Evolutionary conservation across 2,797 vertebrate species (phyloP), one percentile per base, ranked within the genome.

Genomic region (Pogonophryne albipinna): DNA sequence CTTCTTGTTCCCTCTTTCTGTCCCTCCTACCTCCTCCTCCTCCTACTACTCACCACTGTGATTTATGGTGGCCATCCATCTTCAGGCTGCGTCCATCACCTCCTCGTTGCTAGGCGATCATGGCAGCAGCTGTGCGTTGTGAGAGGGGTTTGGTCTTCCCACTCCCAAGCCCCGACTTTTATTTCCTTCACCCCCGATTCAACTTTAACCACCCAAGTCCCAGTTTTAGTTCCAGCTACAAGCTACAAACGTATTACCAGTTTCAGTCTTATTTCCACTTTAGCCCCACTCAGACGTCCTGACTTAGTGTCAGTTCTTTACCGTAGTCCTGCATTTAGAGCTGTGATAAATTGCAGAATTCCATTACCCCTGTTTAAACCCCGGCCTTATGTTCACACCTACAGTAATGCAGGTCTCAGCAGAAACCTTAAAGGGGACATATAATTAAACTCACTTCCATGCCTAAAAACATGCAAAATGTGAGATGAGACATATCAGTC

Each of bases 1-100:
- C 92, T 94, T 93, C 94, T 93, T 92, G 78, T 69, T 84, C 90
- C 71, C 78, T 83, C 85, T 87, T 87, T 80, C 82, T 82, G 77
- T 83, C 23, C 23, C 85, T 85, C 78, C 84, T 89, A 77, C 78
- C 82, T 96, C 94, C 94, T 96, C 94, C 93, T 38, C 34, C 34
- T 95, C 95, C 94, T 94, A 93, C 95, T 94, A 91, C 95, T 95
- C 96, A 94, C 94, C 95, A 94, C 97, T 94, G 96, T 98, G 97
- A 99, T 98, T 99, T 98, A 99, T 99, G 97, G 96, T 97, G 96
- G 96, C 96, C 97, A 99, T 99, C 97, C 97, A 98, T 99, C 98
- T 99, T 97, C 95, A 93, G 96, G 92, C 95, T 95, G 87, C 95
- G 97, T 98, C 97, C 97, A 97, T 98, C 97, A 98, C 96, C 96